Evolutionary conservation across 2,797 vertebrate species (phyloP).

Genomic region (Peromyscus aztecus): DNA sequence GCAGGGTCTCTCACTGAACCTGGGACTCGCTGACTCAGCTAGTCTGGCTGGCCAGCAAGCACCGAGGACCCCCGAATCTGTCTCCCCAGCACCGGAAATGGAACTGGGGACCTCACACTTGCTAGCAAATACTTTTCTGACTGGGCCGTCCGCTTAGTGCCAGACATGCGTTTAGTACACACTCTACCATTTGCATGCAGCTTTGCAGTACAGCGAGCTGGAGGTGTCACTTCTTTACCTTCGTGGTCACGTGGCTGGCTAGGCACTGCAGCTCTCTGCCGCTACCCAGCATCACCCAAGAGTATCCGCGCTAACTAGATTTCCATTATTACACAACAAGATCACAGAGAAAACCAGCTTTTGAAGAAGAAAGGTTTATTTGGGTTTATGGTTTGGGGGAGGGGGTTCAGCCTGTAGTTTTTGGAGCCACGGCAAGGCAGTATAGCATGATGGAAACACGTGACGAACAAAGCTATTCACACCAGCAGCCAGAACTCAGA

Average conservation of each 20-base stretch:
- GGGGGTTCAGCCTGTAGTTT: background rate
- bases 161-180: background rate
- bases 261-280: background rate
- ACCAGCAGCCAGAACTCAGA: background rate
- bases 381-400: background rate
- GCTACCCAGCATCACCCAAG: background rate
- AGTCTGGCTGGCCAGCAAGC: background rate
- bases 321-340: background rate
- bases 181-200: background rate
- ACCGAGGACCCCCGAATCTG: background rate
- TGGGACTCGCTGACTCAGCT: background rate
- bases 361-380: background rate
- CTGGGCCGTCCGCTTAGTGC: background rate
- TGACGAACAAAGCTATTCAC: background rate
- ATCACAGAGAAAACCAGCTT: background rate
- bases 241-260: background rate
- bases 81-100: background rate
- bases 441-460: too few species aligned
- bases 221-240: background rate
- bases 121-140: background rate
- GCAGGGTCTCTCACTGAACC: background rate
- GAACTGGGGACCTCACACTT: background rate
- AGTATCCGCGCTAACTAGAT: background rate
- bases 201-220: background rate
- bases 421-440: too few species aligned